Evolutionary conservation across 1,140 invertebrate species (phyloP), one percentile per base, ranked within the genome.

Genomic region (Acromyrmex heyeri): DNA sequence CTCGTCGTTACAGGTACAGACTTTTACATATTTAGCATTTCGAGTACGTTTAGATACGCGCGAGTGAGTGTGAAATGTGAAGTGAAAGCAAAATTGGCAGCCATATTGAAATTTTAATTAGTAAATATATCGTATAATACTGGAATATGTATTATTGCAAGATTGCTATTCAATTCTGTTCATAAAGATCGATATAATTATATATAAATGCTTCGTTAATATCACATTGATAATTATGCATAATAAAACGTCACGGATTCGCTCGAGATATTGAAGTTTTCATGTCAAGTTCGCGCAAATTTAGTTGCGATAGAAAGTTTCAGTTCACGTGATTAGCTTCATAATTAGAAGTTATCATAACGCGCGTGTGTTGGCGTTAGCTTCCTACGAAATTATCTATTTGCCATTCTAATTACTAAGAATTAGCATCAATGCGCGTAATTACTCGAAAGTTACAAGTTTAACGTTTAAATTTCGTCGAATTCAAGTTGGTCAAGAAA

Each of bases 1-100:
- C 30, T 75, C 55, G 44, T 62, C 55, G 44, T 75, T 83, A 83
- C 79, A 83, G 79, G 79, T 83, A 81, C 24, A 73, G 7, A 61
- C 69, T 83, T 75, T 61, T 83, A 61, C n/a, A 83, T 75, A 44
- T 83, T 61, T 83, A 61, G 27, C 34, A 34, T 61, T 57, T 57
- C 65, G 34, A 21, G 18, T 59, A 16, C 18, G 38, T 10, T 50
- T 75, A 82, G 79, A 59, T 34, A 81, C 50, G 79, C 55, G 67
- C 55, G 55, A 83, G 55, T 61, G 79, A 83, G 48, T 48, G 79
- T 70, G 65, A 78, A 78, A 78, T 50, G 44, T 81, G 21, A 81
- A 55, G 64, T 81, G 64, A 83, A 83, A 81, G 65, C 34, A 70
- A 70, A 81, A 70, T 57, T n/a, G 34, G 64, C 34, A 18, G 12